Conservation (phyloP, 2,113 vertebrate genomes). For the Corythoichthys intestinalis region DNA sequence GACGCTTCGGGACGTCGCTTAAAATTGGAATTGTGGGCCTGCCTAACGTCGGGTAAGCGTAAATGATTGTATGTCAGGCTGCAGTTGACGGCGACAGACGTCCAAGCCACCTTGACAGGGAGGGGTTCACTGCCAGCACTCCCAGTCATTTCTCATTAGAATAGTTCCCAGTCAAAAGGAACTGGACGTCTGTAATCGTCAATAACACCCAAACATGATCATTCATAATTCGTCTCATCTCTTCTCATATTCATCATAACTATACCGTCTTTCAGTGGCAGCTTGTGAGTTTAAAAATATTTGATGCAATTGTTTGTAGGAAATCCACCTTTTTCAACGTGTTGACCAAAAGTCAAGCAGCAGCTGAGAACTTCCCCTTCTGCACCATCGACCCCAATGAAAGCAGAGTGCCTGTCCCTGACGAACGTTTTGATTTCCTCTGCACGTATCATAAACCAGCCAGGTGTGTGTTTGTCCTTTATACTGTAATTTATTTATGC, state of each 20-base stretch:
- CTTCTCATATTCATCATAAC: too few species aligned
- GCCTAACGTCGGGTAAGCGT: conserved; percentile 94
- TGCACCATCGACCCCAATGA: conserved; percentile 98
- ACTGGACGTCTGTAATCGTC: too few species aligned
- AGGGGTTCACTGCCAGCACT: too few species aligned
- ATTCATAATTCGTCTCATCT: too few species aligned
- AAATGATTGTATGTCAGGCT: background rate
- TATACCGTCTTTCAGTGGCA: too few species aligned
- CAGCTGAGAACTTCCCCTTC: conserved; percentile 97
- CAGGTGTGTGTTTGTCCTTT: conserved; percentile 70
- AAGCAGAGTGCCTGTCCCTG: conserved; percentile 94
- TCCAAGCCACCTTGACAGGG: too few species aligned
- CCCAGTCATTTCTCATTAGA: too few species aligned
- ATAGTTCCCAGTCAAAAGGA: too few species aligned
- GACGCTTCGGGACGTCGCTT: conserved; percentile 93
- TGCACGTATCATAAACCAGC: conserved; percentile 93
- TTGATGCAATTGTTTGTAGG: conserved; percentile 60
- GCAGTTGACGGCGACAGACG: too few species aligned
- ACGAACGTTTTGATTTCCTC: conserved; percentile 91
- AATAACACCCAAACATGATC: too few species aligned
- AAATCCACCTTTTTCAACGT: conserved; percentile 99
- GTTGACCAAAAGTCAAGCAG: conserved; percentile 92
- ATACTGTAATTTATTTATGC: background rate
- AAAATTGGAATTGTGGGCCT: conserved; percentile 98
- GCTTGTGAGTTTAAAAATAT: background rate